These are phyloP conservation scores for Platyrinchus mystaceus DNA, from an alignment of 2,797 vertebrate species.

Conservation along the genomic window DNA sequence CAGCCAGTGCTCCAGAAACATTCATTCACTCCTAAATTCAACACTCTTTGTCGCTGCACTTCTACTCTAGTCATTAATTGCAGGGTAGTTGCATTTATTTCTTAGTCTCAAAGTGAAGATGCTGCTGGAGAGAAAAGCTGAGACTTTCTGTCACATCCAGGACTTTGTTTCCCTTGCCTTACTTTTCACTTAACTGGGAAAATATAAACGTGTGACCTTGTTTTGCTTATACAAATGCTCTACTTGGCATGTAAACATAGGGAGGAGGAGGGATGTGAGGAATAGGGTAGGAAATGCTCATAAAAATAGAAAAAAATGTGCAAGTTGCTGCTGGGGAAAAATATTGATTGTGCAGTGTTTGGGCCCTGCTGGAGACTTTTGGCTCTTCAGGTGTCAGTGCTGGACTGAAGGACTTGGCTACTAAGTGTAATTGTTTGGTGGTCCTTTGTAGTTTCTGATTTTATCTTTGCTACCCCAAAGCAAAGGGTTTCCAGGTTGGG, in stretches of 20 bases:
- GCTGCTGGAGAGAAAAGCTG: not conserved
- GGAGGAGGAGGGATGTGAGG: constrained; percentile 24
- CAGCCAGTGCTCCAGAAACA: constrained; percentile 13
- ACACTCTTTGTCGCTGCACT: not conserved
- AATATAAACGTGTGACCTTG: constrained; percentile 20
- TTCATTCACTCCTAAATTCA: not conserved
- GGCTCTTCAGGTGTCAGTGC: not conserved
- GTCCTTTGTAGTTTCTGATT: not conserved
- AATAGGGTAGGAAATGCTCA: not conserved
- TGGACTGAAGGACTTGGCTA: not conserved
- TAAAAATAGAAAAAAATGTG: not conserved
- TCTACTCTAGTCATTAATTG: not conserved
- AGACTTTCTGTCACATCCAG: not conserved
- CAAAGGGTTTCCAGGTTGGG: not conserved
- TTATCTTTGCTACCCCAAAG: not conserved
- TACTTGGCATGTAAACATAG: constrained; percentile 32
- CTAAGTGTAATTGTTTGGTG: not conserved
- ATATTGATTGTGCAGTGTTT: not conserved
- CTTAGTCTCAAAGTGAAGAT: not conserved
- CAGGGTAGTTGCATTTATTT: not conserved
- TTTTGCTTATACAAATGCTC: constrained; percentile 4
- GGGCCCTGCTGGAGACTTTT: not conserved
- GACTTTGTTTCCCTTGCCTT: not conserved
- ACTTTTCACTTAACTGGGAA: constrained; percentile 5
- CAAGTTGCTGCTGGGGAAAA: not conserved